A percentile compares a stretch with the other conserved stretches of the same genome.
phyloP scores from a whole-genome alignment of 2,113 vertebrate genomes.

The Propithecus coquereli region DNA sequence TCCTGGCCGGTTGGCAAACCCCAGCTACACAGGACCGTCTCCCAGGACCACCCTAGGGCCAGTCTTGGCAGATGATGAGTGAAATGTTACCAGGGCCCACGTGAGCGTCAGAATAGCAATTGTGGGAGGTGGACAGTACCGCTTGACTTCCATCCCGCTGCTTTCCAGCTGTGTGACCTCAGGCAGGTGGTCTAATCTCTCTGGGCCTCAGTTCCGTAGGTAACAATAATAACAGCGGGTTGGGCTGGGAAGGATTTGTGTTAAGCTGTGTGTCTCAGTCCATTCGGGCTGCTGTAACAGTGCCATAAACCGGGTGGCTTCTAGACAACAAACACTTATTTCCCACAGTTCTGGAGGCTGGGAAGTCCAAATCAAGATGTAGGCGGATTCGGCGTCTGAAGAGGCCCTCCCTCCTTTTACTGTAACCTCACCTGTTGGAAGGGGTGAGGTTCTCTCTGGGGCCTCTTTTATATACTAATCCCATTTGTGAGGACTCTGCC shows the following conservation, averaged over 20 bases:
- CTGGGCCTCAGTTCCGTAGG: background rate
- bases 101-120: background rate
- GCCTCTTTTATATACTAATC: background rate
- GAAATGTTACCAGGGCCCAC: fast-evolving
- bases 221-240: background rate
- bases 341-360: no score
- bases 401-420: no score
- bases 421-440: background rate
- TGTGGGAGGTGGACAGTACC: background rate
- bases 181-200: background rate
- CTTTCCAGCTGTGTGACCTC: background rate
- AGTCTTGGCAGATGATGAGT: background rate
- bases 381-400: background rate
- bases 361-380: background rate
- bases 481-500: background rate
- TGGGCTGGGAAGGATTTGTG: no score
- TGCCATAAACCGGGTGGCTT: background rate
- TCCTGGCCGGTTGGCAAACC: background rate
- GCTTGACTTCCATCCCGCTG: background rate
- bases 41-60: background rate
- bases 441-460: background rate
- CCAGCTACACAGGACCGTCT: background rate
- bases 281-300: background rate
- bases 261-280: background rate
- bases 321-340: no score